Conservation (phyloP, 1,140 invertebrate species). For the Cydia strobilella region DNA sequence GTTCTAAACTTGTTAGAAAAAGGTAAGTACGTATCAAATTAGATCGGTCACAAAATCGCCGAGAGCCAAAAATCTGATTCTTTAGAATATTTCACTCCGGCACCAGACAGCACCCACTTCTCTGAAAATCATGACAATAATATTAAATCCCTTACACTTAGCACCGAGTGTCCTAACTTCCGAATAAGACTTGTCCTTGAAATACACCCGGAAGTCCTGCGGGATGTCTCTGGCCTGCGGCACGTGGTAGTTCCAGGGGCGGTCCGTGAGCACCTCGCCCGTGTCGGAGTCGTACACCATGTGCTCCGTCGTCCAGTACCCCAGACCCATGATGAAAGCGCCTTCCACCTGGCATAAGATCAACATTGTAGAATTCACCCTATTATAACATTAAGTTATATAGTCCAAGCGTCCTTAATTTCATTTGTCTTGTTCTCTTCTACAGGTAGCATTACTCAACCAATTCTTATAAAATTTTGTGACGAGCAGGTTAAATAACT, state of each 20-base stretch:
- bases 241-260: slow-evolving; percentile 91
- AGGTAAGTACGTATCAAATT: too few relatives aligned
- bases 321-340: slow-evolving; percentile 90
- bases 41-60: too few relatives aligned
- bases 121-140: too few relatives aligned
- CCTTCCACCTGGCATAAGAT: slow-evolving; percentile 82
- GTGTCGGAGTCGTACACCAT: slow-evolving; percentile 82
- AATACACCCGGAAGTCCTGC: slow-evolving; percentile 87
- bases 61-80: too few relatives aligned
- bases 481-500: too few relatives aligned
- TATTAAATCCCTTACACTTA: slow-evolving; percentile 79
- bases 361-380: background rate
- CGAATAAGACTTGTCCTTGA: slow-evolving; percentile 84
- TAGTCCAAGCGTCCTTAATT: too few relatives aligned
- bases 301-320: slow-evolving; percentile 87
- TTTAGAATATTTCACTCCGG: too few relatives aligned
- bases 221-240: slow-evolving; percentile 91
- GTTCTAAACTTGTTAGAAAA: too few relatives aligned
- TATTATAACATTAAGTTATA: background rate
- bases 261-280: slow-evolving; percentile 84
- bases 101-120: too few relatives aligned
- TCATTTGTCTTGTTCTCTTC: too few relatives aligned
- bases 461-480: background rate
- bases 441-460: background rate
- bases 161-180: slow-evolving; percentile 82